Conservation (phyloP, 2,797 vertebrate genomes). For the Labroides dimidiatus region DNA sequence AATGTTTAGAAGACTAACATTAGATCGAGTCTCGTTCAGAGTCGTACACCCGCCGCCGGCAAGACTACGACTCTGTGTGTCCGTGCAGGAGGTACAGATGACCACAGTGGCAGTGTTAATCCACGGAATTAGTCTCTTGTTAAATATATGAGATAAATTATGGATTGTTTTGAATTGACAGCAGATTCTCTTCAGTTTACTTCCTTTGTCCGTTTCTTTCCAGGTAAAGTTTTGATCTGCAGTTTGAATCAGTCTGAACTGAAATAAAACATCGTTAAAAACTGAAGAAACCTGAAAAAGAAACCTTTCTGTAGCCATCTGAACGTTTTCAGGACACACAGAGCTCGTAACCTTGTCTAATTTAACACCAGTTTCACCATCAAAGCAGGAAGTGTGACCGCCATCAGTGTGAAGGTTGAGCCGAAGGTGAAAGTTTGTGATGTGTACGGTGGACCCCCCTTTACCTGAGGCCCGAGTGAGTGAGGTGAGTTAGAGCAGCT, state of each 20-base stretch:
- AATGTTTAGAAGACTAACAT: slow-evolving; percentile 72
- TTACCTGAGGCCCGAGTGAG: slow-evolving; percentile 49
- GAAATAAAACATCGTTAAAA: slow-evolving; percentile 7
- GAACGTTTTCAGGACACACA: slow-evolving; percentile 14
- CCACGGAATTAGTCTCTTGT: not conserved
- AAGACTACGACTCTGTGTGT: slow-evolving; percentile 15
- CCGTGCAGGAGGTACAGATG: not conserved
- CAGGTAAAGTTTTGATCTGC: not conserved
- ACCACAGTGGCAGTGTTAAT: slow-evolving; percentile 28
- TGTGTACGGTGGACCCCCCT: slow-evolving; percentile 26
- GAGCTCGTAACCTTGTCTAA: slow-evolving; percentile 24
- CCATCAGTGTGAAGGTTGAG: slow-evolving; percentile 7
- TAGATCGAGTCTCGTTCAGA: slow-evolving; percentile 23
- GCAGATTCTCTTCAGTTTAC: too few relatives aligned
- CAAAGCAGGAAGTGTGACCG: slow-evolving; percentile 16
- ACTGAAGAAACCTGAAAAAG: slow-evolving; percentile 6
- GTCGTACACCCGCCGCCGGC: slow-evolving; percentile 12
- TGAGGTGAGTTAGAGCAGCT: slow-evolving; percentile 52
- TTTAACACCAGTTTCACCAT: slow-evolving; percentile 2
- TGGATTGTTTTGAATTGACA: too few relatives aligned
- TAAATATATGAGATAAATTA: too few relatives aligned
- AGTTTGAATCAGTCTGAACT: slow-evolving; percentile 19
- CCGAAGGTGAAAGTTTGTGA: slow-evolving; percentile 10
- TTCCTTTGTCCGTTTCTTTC: too few relatives aligned
- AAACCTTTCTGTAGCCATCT: slow-evolving; percentile 1